These are phyloP conservation scores for Dicentrarchus labrax DNA, from an alignment of 2,113 vertebrate species.

Conservation along the genomic window DNA sequence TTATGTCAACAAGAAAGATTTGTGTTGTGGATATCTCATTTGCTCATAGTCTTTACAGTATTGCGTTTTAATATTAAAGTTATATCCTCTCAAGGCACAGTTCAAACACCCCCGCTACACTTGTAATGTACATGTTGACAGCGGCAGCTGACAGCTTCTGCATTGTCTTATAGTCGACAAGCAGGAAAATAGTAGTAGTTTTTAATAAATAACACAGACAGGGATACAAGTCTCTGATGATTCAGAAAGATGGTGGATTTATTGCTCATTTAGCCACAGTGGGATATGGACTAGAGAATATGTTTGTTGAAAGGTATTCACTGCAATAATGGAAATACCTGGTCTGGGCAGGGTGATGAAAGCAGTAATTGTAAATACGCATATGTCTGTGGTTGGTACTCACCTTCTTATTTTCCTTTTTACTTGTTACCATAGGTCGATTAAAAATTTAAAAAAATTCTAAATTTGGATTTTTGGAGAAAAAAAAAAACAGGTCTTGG, in stretches of 20 bases:
- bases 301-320: background rate
- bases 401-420: background rate
- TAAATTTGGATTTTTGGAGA: too few species aligned
- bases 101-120: conserved; percentile 47
- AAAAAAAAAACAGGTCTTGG: background rate
- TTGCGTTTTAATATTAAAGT: conserved; percentile 42
- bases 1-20: conserved; percentile 5
- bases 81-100: conserved; percentile 34
- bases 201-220: conserved; percentile 35
- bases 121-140: conserved; percentile 38
- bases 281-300: background rate
- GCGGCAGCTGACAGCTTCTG: background rate
- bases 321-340: background rate
- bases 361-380: background rate
- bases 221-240: conserved; percentile 11
- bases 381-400: background rate
- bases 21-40: background rate
- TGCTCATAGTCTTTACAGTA: background rate
- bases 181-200: conserved; percentile 12
- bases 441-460: too few species aligned
- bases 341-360: background rate
- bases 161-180: background rate
- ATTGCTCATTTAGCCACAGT: conserved; percentile 18
- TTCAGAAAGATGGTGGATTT: conserved; percentile 26
- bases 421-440: background rate